phyloP scores from a whole-genome alignment of 2,797 vertebrate species.

The Todus mexicanus region DNA sequence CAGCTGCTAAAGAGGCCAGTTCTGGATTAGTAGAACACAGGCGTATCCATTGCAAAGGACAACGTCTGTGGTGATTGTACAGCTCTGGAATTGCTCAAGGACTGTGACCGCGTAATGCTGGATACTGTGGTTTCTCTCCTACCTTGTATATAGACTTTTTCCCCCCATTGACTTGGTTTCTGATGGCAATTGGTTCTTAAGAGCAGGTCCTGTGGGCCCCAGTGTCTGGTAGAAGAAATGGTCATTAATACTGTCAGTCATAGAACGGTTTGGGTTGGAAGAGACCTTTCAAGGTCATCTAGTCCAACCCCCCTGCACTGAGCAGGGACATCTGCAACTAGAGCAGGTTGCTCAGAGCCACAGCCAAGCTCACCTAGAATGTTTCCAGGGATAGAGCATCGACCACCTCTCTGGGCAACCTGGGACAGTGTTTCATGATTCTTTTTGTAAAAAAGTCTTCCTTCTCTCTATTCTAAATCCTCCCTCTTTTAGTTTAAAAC shows the following conservation, averaged over 20 bases:
- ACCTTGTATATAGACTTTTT: neutral
- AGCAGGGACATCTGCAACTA: neutral
- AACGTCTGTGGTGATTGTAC: neutral
- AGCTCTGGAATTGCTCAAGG: neutral
- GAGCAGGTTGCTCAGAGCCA: neutral
- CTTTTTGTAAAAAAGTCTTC: neutral
- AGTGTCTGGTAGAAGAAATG: neutral
- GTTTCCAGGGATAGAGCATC: neutral
- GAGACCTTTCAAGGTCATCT: neutral
- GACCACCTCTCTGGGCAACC: neutral
- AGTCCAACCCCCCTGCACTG: neutral
- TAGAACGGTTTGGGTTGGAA: neutral
- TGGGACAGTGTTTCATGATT: neutral
- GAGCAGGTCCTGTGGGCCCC: neutral
- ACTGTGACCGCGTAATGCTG: neutral
- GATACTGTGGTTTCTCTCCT: neutral
- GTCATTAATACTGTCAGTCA: neutral
- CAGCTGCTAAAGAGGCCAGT: slow-evolving; percentile 61
- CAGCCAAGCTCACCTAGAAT: fast-evolving
- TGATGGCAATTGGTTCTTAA: neutral
- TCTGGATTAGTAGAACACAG: slow-evolving; percentile 46
- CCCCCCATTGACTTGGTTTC: neutral
- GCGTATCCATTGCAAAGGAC: neutral
- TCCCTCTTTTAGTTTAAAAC: neutral
- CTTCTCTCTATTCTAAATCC: neutral